A percentile compares a stretch with the other conserved stretches of the same genome.
These are phyloP conservation scores for Platysternon megacephalum DNA, from an alignment of 2,113 vertebrate genomes.

Conservation along the genomic window DNA sequence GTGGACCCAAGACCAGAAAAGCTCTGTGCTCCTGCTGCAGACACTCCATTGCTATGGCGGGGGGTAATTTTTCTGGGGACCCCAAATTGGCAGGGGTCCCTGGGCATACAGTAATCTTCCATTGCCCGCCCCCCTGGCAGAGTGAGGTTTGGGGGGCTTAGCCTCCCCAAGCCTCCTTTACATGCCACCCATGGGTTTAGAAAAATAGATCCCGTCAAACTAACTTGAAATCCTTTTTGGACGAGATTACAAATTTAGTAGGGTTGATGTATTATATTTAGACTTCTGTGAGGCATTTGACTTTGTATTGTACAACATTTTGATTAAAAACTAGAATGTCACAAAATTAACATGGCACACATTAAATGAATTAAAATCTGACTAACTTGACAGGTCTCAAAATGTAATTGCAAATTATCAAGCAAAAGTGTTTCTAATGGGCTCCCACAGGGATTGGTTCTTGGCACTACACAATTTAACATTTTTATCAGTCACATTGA, in stretches of 20 bases:
- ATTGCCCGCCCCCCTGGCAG: too few relatives aligned
- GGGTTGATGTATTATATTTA: background rate
- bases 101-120: too few relatives aligned
- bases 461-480: background rate
- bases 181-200: too few relatives aligned
- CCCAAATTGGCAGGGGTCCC: too few relatives aligned
- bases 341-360: background rate
- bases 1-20: too few relatives aligned
- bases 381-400: background rate
- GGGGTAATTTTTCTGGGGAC: too few relatives aligned
- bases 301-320: background rate
- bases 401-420: background rate
- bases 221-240: background rate
- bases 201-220: background rate
- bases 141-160: too few relatives aligned
- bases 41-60: too few relatives aligned
- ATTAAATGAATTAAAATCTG: background rate
- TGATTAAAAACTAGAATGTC: background rate
- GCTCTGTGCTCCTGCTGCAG: too few relatives aligned
- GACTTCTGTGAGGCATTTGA: background rate
- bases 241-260: background rate
- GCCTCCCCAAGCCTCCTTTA: too few relatives aligned
- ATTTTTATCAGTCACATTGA: background rate
- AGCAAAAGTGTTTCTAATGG: background rate
- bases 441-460: background rate